Conservation (phyloP, 2,113 vertebrate species). For the Gavialis gangeticus region DNA sequence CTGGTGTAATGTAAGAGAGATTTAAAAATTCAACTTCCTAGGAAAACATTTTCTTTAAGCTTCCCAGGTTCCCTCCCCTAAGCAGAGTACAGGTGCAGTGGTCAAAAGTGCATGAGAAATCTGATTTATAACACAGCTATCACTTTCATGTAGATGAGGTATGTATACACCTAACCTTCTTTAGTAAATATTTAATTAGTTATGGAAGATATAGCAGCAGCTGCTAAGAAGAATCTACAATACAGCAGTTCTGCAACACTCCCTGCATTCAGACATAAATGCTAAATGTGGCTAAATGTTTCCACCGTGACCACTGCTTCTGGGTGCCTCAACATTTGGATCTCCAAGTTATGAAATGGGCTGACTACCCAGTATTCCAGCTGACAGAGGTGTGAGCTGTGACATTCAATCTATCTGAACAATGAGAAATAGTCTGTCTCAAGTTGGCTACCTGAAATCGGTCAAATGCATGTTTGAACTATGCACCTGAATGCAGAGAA, state of each 20-base stretch:
- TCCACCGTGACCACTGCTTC: neutral
- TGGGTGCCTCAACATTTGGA: neutral
- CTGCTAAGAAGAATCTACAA: neutral
- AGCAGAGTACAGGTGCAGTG: neutral
- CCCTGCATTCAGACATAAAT: neutral
- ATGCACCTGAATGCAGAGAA: neutral
- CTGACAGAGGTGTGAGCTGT: neutral
- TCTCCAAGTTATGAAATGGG: neutral
- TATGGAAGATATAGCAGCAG: neutral
- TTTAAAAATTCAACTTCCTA: too few relatives aligned
- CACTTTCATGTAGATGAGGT: neutral
- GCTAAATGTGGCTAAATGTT: neutral
- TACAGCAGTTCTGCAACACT: neutral
- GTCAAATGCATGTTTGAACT: neutral
- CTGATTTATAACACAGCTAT: neutral
- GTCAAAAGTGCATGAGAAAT: conserved; percentile 25
- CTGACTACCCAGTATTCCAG: neutral
- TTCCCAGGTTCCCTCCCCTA: too few relatives aligned
- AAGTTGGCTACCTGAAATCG: neutral
- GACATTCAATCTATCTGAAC: neutral
- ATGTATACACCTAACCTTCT: neutral
- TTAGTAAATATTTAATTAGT: neutral
- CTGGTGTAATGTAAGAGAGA: too few relatives aligned
- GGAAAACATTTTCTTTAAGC: too few relatives aligned
- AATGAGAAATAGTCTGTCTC: neutral